Evolutionary conservation across 92 coral and sea anemone genomes (phyloP).

Genomic region (Zoanthus solanderi): DNA sequence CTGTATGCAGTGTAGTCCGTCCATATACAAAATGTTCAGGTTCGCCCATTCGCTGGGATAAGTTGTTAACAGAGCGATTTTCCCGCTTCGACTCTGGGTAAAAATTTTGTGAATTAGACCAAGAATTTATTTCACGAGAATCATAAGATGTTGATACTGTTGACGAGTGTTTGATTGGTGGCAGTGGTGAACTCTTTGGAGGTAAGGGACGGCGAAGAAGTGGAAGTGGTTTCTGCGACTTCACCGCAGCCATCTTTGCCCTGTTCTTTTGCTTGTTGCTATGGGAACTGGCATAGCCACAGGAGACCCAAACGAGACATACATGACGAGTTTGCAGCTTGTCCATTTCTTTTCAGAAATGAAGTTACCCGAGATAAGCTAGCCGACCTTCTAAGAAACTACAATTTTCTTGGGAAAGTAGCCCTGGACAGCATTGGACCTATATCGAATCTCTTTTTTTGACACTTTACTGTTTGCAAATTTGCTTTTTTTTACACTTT

Average conservation of each 20-base stretch:
- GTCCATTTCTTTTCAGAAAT: too few relatives aligned
- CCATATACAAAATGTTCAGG: background rate
- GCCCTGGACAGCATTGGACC: too few relatives aligned
- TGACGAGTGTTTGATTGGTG: slow-evolving; percentile 53
- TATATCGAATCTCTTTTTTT: too few relatives aligned
- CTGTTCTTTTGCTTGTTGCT: slow-evolving; percentile 46
- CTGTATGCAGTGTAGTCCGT: slow-evolving; percentile 45
- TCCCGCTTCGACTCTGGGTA: slow-evolving; percentile 2
- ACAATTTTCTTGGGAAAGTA: too few relatives aligned
- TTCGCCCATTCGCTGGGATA: background rate
- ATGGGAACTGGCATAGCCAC: slow-evolving; percentile 13
- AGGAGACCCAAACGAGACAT: background rate
- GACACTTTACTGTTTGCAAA: too few relatives aligned
- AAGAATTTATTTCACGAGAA: slow-evolving; percentile 29
- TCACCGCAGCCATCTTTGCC: slow-evolving; percentile 92
- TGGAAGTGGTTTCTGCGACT: slow-evolving; percentile 66
- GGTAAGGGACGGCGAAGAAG: slow-evolving; percentile 98
- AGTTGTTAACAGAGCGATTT: slow-evolving; percentile 40
- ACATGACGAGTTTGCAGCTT: too few relatives aligned
- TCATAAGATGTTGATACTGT: slow-evolving; percentile 54
- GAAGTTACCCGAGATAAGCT: too few relatives aligned
- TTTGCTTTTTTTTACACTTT: too few relatives aligned
- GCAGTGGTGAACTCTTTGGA: slow-evolving; percentile 75
- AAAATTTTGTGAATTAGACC: slow-evolving; percentile 8
- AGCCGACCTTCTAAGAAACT: too few relatives aligned